phyloP scores from a whole-genome alignment of 2,888 invertebrate species.

The Melanchra persicariae region DNA sequence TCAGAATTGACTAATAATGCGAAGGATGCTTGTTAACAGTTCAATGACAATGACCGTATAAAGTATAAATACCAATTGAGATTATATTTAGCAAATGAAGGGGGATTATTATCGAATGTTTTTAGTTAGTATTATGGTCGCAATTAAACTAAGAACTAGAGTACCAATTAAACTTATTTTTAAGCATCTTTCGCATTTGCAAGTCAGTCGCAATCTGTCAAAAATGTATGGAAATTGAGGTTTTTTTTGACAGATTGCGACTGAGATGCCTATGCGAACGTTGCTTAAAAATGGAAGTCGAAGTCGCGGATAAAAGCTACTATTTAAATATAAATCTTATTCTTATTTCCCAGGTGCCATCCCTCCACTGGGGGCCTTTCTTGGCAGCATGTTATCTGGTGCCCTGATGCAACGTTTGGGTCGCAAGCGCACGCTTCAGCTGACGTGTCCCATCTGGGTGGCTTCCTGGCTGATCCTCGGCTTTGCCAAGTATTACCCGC shows the following conservation, averaged over 20 bases:
- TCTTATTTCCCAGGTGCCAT: constrained; percentile 84
- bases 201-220: too few species aligned
- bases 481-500: constrained; percentile 82
- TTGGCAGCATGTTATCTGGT: constrained; percentile 90
- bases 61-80: not conserved
- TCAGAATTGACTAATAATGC: not conserved
- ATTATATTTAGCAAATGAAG: not conserved
- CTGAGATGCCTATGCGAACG: too few species aligned
- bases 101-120: constrained; percentile 7
- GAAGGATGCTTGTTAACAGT: constrained; percentile 9
- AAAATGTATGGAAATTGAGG: too few species aligned
- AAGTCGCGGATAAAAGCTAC: too few species aligned
- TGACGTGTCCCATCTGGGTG: constrained; percentile 88
- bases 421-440: constrained; percentile 87
- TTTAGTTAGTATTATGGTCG: constrained; percentile 2
- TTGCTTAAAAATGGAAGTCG: too few species aligned
- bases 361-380: constrained; percentile 90
- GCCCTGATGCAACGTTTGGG: constrained; percentile 89
- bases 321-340: too few species aligned
- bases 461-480: constrained; percentile 90
- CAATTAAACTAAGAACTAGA: too few species aligned
- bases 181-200: too few species aligned
- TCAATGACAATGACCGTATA: not conserved
- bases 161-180: too few species aligned
- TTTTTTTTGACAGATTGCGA: too few species aligned